Evolutionary conservation across 2,113 vertebrate species (phyloP).

Genomic region (Clarias magur): DNA sequence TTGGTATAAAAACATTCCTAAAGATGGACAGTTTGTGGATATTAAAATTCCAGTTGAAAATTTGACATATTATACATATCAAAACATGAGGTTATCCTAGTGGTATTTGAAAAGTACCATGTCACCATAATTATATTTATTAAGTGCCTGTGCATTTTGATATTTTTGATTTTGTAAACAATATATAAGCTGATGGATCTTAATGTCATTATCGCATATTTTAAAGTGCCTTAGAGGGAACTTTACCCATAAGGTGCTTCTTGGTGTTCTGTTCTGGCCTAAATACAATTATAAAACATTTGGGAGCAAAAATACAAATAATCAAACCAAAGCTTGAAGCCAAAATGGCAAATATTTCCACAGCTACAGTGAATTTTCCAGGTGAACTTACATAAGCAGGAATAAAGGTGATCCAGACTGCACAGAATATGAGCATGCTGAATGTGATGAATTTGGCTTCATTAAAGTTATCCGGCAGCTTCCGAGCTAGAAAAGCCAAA

Average conservation of each 20-base stretch:
- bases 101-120: background rate
- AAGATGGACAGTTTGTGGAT: background rate
- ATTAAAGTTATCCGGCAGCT: conserved; percentile 74
- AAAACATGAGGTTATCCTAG: background rate
- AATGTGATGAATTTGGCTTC: conserved; percentile 77
- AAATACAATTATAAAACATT: conserved; percentile 71
- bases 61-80: background rate
- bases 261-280: conserved; percentile 72
- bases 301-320: conserved; percentile 71
- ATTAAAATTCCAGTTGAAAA: background rate
- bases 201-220: background rate
- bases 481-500: conserved; percentile 62
- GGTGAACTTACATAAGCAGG: conserved; percentile 76
- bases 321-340: conserved; percentile 70
- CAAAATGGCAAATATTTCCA: conserved; percentile 77
- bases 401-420: conserved; percentile 75
- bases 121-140: background rate
- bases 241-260: conserved; percentile 67
- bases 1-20: background rate
- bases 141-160: background rate
- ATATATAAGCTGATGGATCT: background rate
- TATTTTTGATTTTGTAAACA: no score
- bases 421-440: conserved; percentile 76
- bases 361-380: conserved; percentile 75
- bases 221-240: conserved; percentile 40